Evolutionary conservation across 1,140 invertebrate species (phyloP).

Genomic region (Ctenoplectra terminalis): DNA sequence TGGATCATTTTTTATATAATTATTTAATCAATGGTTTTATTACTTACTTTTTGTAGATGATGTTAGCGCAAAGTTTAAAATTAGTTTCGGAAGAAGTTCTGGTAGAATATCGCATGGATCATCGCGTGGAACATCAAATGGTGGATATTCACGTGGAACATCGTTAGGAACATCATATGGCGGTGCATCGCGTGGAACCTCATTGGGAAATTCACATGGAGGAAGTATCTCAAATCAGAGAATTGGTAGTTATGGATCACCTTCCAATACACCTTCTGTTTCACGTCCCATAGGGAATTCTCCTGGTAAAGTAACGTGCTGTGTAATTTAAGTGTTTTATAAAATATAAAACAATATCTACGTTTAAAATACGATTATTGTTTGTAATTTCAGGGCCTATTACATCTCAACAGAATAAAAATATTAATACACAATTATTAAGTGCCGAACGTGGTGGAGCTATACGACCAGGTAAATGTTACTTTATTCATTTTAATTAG

Average conservation of each 20-base stretch:
- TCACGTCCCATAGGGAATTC: background rate
- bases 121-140: background rate
- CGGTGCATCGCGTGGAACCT: background rate
- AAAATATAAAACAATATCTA: background rate
- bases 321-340: background rate
- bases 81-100: background rate
- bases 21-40: background rate
- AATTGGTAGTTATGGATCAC: background rate
- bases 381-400: constrained; percentile 34
- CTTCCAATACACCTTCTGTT: background rate
- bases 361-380: background rate
- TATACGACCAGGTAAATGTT: constrained; percentile 55
- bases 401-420: constrained; percentile 31
- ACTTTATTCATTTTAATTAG: background rate
- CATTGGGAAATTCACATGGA: background rate
- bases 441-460: constrained; percentile 56
- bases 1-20: background rate
- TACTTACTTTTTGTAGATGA: background rate
- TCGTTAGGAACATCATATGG: background rate
- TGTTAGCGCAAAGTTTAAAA: background rate
- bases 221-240: background rate
- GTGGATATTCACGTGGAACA: background rate
- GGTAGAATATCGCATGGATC: background rate
- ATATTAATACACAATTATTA: constrained; percentile 56
- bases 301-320: background rate